These are phyloP conservation scores for Porites lobata DNA, from an alignment of 92 coral and sea anemone genomes.

Conservation along the genomic window DNA sequence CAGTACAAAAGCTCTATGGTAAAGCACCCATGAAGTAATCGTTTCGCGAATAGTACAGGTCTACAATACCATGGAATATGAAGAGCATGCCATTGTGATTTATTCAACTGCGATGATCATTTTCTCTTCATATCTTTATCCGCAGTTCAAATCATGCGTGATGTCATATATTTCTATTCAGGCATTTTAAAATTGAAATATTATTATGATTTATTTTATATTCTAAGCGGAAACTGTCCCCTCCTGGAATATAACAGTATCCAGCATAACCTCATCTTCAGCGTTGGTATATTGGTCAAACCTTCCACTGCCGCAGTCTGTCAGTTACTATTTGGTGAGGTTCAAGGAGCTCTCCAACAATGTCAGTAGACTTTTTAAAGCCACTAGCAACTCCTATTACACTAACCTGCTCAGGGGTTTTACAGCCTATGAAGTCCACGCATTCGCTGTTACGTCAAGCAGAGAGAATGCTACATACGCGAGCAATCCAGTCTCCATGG, in stretches of 20 bases:
- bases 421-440: slow-evolving; percentile 17
- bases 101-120: background rate
- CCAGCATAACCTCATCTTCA: slow-evolving; percentile 19
- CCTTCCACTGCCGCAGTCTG: background rate
- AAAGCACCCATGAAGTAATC: too few relatives aligned
- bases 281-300: background rate
- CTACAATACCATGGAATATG: too few relatives aligned
- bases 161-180: background rate
- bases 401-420: background rate
- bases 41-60: too few relatives aligned
- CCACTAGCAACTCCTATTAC: background rate
- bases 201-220: background rate
- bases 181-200: too few relatives aligned
- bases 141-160: background rate
- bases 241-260: slow-evolving; percentile 17
- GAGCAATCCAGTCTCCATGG: background rate
- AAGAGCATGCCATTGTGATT: background rate
- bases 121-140: background rate
- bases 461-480: slow-evolving; percentile 4
- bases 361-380: slow-evolving; percentile 13
- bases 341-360: slow-evolving; percentile 14
- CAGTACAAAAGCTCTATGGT: too few relatives aligned
- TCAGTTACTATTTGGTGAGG: slow-evolving; percentile 22
- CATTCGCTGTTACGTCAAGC: slow-evolving; percentile 9
- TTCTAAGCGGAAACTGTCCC: background rate